A percentile compares a stretch with the other conserved stretches of the same genome.
Evolutionary conservation across 30 jellyfish, hydroid and myxozoan species (phyloP).

Genomic region (Hydra vulgaris): DNA sequence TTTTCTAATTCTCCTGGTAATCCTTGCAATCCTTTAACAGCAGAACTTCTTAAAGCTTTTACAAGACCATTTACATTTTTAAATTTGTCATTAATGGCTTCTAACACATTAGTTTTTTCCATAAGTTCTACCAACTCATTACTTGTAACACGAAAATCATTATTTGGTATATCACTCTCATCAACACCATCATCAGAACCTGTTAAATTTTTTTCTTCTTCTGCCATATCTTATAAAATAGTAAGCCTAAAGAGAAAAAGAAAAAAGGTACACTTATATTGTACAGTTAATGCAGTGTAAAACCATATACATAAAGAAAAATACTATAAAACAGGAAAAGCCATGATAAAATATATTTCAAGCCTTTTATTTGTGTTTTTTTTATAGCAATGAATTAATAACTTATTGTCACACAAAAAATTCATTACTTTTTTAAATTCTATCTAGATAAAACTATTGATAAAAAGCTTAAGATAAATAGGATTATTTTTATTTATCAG

Average conservation of each 20-base stretch:
- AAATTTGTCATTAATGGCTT: conserved; percentile 43
- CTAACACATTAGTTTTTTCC: conserved; percentile 56
- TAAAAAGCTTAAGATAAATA: neutral
- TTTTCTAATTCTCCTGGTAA: conserved; percentile 49
- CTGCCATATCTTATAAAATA: neutral
- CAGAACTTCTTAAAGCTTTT: conserved; percentile 59
- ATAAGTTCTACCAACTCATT: conserved; percentile 59
- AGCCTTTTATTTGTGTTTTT: neutral
- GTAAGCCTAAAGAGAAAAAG: neutral
- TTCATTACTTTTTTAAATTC: neutral
- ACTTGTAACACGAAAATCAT: conserved; percentile 57
- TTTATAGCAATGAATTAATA: too few species aligned
- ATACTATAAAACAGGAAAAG: too few species aligned
- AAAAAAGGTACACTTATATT: neutral
- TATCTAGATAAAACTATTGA: neutral
- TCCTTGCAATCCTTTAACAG: conserved; percentile 66
- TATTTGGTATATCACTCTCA: conserved; percentile 51
- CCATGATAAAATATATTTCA: too few species aligned
- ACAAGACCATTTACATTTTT: conserved; percentile 73
- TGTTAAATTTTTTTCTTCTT: neutral
- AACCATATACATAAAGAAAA: neutral
- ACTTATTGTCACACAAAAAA: neutral
- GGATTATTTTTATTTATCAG: neutral
- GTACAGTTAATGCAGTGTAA: neutral
- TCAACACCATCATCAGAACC: conserved; percentile 4